Evolutionary conservation across 2,113 vertebrate genomes (phyloP), one percentile per base, ranked within the genome.

Genomic region (Vulpes ferrilata): DNA sequence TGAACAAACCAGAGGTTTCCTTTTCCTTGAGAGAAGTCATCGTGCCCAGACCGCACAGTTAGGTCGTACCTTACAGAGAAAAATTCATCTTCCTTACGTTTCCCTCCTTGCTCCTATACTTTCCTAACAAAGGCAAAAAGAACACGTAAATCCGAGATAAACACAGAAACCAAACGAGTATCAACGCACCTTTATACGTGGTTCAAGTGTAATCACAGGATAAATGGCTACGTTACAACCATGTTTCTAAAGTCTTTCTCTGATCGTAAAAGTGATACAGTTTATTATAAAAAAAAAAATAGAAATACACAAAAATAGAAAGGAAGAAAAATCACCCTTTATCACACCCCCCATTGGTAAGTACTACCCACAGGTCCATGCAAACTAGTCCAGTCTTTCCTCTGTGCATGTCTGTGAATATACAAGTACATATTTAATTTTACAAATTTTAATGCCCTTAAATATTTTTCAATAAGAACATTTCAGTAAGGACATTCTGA

Each of bases 221-320:
- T 64, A 95, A 88, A 95, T 35, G 38, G 12, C 65, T 76, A 3
- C 5, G 88, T 81, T 88, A 62, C 84, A 53, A 62, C 25, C 35
- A 32, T 30, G 73, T 55, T 76, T 93, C 82, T 64, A 43, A 55
- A 12, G n/a, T 48, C 11, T 25, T 59, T 80, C 74, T 89, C 22
- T 83, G 13, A 78, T 86, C 85, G 89, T 53, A 76, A 96, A 86
- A 32, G 20, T 27, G 59, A 73, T 22, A 30, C 0, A 22, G 13
- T 80, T 96, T 83, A 27, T 78, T 90, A 62, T 22, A 73, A 20
- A 53, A 93, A 53, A 93, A 95, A 82, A 35, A 95, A 60, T 73
- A 88, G 79, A 88, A 88, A 67, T 38, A 32, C 4, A n/a, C 59
- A 83, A 65, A 94, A 86, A 3, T 7, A 51, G n/a, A 25, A 71